Base-by-base conservation (phyloP, 2,113 vertebrate species). In the Athene cunicularia region DNA sequence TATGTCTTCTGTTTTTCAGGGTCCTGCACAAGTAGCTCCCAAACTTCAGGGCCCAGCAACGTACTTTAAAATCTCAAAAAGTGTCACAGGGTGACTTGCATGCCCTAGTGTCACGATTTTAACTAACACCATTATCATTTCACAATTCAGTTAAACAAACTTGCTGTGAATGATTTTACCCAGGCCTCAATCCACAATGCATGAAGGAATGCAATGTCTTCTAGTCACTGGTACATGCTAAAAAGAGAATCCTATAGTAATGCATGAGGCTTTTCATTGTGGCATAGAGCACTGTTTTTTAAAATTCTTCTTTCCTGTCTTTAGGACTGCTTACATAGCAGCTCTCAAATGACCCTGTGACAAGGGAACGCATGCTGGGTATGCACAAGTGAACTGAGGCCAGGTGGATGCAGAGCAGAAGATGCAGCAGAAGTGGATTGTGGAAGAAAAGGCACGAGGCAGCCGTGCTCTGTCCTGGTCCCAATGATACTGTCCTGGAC, bases 401-500 rank as follows among this genome's bases (percentile, higher is more conserved):
- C 33, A 86, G 45, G 39, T 73, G 64, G 60, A 56, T 10, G n/a
- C 55, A 56, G 45, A 62, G n/a, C 58, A 83, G 66, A 56, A 68
- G 35, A 18, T 20, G 82, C 7, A 80, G 39, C 5, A 16, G 62
- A 39, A 60, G 41, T 4, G 7, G 20, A 41, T 43, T n/a, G 20
- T 3, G 6, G 43, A 72, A 21, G 19, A 72, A 86, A 92, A 90
- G 45, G 18, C 68, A 23, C 0, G 7, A 80, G 47, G 56, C 56
- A 67, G 79, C 79, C 27, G 19, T 26, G 60, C 71, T 79, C 50
- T 66, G 15, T 52, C 43, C 45, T 35, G 50, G 27, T 59, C 47
- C 50, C 12, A 4, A 5, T 0, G 0, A 18, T 1, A 9, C 7
- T 21, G 18, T n/a, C 45, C 73, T n/a, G 43, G 16, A 39, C 52